Evolutionary conservation across 2,888 invertebrate genomes (phyloP), one percentile per base, ranked within the genome.

Genomic region (Thecophora atra): DNA sequence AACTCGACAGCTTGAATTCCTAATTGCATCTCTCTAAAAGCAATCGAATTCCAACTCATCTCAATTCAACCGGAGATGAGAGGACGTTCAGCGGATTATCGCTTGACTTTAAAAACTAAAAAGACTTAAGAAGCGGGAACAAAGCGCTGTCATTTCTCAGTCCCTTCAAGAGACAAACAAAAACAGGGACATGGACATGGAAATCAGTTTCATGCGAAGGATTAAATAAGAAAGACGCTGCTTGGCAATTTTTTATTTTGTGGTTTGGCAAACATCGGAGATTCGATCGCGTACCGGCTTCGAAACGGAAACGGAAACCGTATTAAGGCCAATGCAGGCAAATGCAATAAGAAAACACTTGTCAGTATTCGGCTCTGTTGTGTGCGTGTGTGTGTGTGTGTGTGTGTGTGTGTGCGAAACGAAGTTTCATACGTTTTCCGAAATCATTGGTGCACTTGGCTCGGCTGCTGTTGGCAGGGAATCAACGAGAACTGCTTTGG

Each of bases 61-160:
- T 15, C 26, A 8, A 17, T n/a, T 47, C 17, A 47, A n/a, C 4
- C 47, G 15, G 47, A n/a, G 47, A 47, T n/a, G 47, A 47, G 6
- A 5, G 7, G 58, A 28, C 24, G 24, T 47, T 6, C 58, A 54
- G 24, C 3, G 24, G 4, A 26, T 15, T 5, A 24, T 37, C 28
- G 24, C 3, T 15, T 24, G 58, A 15, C 26, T 3, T 3, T 15
- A 21, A 58, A 58, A 26, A 26, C 24, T 28, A 17, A 4, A 58
- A 17, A 28, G 58, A 58, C n/a, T 58, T 58, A 58, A 24, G 26
- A 58, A 58, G 24, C 58, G 58, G 58, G 28, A 58, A 17, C 15
- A 21, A 21, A 54, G 8, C 19, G 21, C 21, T 19, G 54, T n/a
- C 24, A 21, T 2, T 19, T 54, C 8, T 11, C 19, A 52, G 19